phyloP scores from a whole-genome alignment of 2,797 vertebrate genomes.

The Meriones psammophilus region DNA sequence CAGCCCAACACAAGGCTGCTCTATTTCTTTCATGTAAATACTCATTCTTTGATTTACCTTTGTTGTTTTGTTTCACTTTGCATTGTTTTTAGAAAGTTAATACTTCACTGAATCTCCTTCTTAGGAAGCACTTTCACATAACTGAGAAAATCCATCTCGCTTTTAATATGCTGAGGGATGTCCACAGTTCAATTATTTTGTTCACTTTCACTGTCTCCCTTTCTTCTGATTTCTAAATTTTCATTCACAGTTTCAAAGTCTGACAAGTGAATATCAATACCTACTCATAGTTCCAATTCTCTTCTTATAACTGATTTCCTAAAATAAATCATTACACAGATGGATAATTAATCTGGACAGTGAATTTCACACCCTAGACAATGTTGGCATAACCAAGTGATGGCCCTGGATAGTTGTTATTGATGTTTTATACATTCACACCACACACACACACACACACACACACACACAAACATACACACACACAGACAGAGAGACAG shows the following conservation, averaged over 20 bases:
- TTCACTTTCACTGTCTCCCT: constrained; percentile 10
- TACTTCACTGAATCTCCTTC: neutral
- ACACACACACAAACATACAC: rapidly evolving
- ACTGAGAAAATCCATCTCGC: neutral
- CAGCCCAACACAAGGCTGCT: neutral
- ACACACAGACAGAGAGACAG: too few relatives aligned
- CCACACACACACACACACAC: too few relatives aligned
- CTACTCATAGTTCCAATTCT: neutral
- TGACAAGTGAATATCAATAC: neutral
- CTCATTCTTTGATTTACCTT: neutral
- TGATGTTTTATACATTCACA: neutral
- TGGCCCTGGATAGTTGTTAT: neutral
- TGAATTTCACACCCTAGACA: neutral
- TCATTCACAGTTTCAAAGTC: neutral
- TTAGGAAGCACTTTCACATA: neutral
- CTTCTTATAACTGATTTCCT: constrained; percentile 9
- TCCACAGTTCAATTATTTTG: neutral
- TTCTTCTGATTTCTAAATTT: neutral
- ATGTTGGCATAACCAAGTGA: constrained; percentile 1
- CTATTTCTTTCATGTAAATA: neutral
- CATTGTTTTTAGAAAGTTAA: neutral
- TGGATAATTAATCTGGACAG: constrained; percentile 23
- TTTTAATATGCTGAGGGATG: neutral
- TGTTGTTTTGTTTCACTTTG: neutral
- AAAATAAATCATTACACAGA: neutral